A percentile compares a stretch with the other conserved stretches of the same genome.
These are phyloP conservation scores for Willowsia nigromaculata DNA, from an alignment of 2,888 invertebrate species.

Conservation along the genomic window DNA sequence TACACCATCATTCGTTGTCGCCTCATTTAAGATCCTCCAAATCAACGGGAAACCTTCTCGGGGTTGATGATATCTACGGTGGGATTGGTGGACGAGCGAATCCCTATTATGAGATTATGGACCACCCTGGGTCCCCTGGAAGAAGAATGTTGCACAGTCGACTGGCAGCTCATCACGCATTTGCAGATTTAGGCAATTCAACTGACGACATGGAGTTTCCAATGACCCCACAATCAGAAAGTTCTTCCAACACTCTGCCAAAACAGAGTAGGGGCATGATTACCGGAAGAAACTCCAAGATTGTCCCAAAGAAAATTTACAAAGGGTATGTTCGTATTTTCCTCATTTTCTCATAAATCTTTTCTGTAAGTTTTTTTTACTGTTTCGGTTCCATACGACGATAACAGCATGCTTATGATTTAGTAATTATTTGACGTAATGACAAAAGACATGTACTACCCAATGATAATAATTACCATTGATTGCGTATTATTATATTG, in stretches of 20 bases:
- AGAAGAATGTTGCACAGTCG: slow-evolving; percentile 65
- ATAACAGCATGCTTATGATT: background rate
- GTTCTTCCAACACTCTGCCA: slow-evolving; percentile 68
- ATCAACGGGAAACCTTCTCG: slow-evolving; percentile 68
- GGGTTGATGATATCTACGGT: slow-evolving; percentile 60
- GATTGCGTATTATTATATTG: slow-evolving; percentile 1
- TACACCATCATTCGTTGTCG: slow-evolving; percentile 35
- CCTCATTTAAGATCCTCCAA: slow-evolving; percentile 53
- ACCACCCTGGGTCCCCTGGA: slow-evolving; percentile 62
- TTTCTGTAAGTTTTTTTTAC: background rate
- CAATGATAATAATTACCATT: slow-evolving; percentile 15
- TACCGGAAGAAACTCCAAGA: slow-evolving; percentile 61
- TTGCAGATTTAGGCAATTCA: slow-evolving; percentile 60
- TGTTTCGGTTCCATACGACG: background rate
- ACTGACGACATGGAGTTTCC: slow-evolving; percentile 70
- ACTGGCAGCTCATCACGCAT: slow-evolving; percentile 43
- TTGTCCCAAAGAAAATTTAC: slow-evolving; percentile 75
- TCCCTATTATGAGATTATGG: slow-evolving; percentile 68
- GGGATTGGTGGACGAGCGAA: slow-evolving; percentile 4
- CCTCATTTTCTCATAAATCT: background rate
- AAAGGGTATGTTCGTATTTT: slow-evolving; percentile 72
- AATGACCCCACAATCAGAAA: slow-evolving; percentile 67
- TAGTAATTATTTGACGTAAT: background rate
- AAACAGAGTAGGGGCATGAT: slow-evolving; percentile 68
- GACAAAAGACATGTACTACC: background rate